Base-by-base conservation (phyloP, 2,888 invertebrate species). In the Thymelicus lineola region DNA sequence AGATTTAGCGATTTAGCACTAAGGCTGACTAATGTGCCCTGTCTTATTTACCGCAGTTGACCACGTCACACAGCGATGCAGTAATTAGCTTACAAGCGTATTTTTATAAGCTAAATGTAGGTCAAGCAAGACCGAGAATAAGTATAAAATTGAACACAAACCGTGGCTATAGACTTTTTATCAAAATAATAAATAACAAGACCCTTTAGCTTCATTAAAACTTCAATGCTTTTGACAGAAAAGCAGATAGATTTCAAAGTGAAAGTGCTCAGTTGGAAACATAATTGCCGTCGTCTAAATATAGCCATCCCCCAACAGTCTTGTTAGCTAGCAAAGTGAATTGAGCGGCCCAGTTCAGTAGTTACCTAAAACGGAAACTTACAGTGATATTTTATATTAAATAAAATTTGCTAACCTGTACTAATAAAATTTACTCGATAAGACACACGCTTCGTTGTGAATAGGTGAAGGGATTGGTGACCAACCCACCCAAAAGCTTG, bases 261-360 rank as follows among this genome's bases (percentile, higher is more conserved):
- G 60, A 61, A 55, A 67, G 67, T 67, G 42, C 53, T 67, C 53
- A 53, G 42, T 35, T 14, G 61, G 42, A 61, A 60, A 35, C 45
- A 67, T 67, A 61, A 67, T 67, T 67, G 53, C 42, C 53, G 36
- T 61, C 48, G 42, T 67, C 67, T 67, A 67, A 67, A 67, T 67
- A 67, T 67, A 67, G 67, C 42, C 59, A 36, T 15, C 15, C 36
- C 38, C 46, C 38, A 58, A 28, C 28, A 58, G 38, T 9, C 12
- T 61, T 45, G 17, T 45, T 14, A 60, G 7, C 48, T 38, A 50
- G 50, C 20, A 36, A 58, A 66, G 14, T 36, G 36, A 48, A 66
- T 53, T 20, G 20, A 20, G 20, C 12, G 20, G 5, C 10, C 20
- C 20, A 53, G 53, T 53, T 53, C 20, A 12, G 20, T 20, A 53